Evolutionary conservation across 2,797 vertebrate species (phyloP).

Genomic region (Hydrocynus forskahlii): DNA sequence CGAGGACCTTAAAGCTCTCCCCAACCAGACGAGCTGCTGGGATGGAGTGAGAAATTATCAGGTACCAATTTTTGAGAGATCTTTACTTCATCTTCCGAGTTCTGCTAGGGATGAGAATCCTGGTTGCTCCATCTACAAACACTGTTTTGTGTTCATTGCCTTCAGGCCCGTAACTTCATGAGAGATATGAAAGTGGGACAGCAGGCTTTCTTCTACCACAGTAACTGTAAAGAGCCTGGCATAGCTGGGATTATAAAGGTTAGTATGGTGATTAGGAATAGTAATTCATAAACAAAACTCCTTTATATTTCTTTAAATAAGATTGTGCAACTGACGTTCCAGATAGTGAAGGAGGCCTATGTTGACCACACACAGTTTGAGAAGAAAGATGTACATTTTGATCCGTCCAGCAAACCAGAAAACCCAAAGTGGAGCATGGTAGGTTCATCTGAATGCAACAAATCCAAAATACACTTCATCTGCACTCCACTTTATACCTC

Average conservation of each 20-base stretch:
- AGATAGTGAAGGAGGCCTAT: constrained; percentile 94
- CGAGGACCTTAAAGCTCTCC: constrained; percentile 90
- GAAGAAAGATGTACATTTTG: constrained; percentile 88
- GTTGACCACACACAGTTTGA: constrained; percentile 99
- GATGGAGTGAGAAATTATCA: constrained; percentile 97
- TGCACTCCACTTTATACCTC: not conserved
- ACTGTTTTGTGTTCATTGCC: not conserved
- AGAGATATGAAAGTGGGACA: constrained; percentile 90
- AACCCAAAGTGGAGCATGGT: constrained; percentile 98
- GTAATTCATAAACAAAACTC: not conserved
- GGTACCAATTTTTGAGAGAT: constrained; percentile 69
- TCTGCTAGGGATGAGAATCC: not conserved
- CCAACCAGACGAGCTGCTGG: constrained; percentile 90
- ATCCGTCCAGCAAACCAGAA: constrained; percentile 86
- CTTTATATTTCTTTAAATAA: not conserved
- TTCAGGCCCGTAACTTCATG: constrained; percentile 94
- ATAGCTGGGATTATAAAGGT: constrained; percentile 90
- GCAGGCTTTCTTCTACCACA: constrained; percentile 96
- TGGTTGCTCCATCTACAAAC: too few relatives aligned
- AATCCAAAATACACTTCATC: too few relatives aligned
- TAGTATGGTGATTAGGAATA: constrained; percentile 30
- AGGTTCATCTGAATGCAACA: constrained; percentile 39
- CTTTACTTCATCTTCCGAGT: not conserved
- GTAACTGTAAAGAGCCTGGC: constrained; percentile 96
- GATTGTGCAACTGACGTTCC: constrained; percentile 33